phyloP scores from a whole-genome alignment of 2,797 vertebrate species.

The Pterois miles region DNA sequence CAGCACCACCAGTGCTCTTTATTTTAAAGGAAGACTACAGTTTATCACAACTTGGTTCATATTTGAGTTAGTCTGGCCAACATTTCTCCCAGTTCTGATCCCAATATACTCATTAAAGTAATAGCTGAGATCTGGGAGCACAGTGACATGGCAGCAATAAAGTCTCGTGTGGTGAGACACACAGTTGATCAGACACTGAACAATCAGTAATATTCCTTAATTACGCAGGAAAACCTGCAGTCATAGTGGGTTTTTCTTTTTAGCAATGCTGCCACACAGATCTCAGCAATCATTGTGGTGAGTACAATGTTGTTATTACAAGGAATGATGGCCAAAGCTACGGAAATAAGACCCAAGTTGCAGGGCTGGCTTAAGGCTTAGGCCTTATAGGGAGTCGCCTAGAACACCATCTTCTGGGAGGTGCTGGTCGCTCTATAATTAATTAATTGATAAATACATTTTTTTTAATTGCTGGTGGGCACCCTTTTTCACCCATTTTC shows the following conservation, averaged over 20 bases:
- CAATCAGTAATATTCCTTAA: neutral
- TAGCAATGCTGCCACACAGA: neutral
- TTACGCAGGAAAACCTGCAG: neutral
- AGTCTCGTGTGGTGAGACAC: no score
- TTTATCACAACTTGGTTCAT: neutral
- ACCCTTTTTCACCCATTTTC: no score
- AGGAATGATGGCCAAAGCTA: neutral
- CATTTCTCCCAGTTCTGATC: neutral
- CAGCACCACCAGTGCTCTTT: neutral
- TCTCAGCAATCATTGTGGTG: neutral
- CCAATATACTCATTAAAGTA: neutral
- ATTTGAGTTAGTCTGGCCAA: neutral
- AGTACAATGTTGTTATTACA: neutral
- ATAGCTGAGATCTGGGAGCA: neutral
- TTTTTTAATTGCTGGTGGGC: no score
- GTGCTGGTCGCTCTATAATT: no score
- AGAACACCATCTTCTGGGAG: rapidly evolving
- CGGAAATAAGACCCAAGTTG: neutral
- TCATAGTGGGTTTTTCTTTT: neutral
- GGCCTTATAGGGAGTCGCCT: no score
- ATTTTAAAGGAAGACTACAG: no score
- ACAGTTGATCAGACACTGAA: neutral
- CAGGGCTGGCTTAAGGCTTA: no score
- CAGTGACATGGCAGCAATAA: neutral
- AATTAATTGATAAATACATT: no score